Evolutionary conservation across 2,888 invertebrate genomes (phyloP), one percentile per base, ranked within the genome.

Genomic region (Mimumesa dahlbomi): DNA sequence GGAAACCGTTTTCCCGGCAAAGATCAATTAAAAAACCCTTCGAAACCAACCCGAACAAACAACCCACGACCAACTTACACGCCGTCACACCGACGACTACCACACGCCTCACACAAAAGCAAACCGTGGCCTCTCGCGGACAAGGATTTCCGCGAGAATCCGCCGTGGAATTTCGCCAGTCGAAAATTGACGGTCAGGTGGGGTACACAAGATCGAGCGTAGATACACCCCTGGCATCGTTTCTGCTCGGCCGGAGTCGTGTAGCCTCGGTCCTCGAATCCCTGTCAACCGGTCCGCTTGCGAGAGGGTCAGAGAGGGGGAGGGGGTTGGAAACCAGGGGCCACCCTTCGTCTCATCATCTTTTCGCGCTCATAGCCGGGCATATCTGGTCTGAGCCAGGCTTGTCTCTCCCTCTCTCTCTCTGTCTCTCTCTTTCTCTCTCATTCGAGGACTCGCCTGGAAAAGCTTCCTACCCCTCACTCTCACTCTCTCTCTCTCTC

Each of bases 261-360:
- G 78, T 69, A 76, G 74, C 69, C 81, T 83, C 84, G 85, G 70
- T 73, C 53, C 56, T 38, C 69, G 75, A 63, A 59, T 61, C 70
- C 70, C 81, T 84, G 84, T 85, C 85, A 84, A 83, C 84, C 82
- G 82, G 57, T 82, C 75, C 79, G 75, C n/a, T n/a, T n/a, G 75
- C 22, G 66, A 63, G 50, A 43, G 49, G 61, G 52, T 63, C 43
- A 46, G 70, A 66, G 75, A 74, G 77, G 75, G 77, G n/a, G n/a
- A n/a, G n/a, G n/a, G n/a, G n/a, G n/a, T n/a, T 67, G 72, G 67
- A 80, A 82, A 80, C 82, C 66, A 66, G 58, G 82, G 82, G 79
- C 83, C 82, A 83, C 81, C 82, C 83, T 81, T 79, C 79, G 82
- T 84, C 85, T 87, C 86, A 82, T 88, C 87, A 87, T 88, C 87